Conservation (phyloP, 2,888 invertebrate species). For the Oxystoma pomonae region DNA sequence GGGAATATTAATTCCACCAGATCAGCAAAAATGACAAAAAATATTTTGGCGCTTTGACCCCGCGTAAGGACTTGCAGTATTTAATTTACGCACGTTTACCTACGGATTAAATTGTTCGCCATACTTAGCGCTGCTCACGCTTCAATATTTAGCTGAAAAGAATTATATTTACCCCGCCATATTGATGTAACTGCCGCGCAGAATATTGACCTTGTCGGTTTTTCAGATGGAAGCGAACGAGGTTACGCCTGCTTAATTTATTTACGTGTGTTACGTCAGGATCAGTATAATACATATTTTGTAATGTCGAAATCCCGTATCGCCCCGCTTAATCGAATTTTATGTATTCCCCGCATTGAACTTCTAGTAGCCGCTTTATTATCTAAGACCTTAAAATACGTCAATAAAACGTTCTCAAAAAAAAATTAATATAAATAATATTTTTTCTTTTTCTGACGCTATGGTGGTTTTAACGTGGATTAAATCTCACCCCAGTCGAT, state of each 20-base stretch:
- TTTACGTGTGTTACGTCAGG: too few relatives aligned
- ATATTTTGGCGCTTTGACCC: conserved; percentile 4
- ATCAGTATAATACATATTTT: too few relatives aligned
- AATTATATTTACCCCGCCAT: not conserved
- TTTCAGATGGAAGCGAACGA: not conserved
- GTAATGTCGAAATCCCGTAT: too few relatives aligned
- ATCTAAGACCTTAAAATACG: too few relatives aligned
- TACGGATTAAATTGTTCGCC: conserved; percentile 2
- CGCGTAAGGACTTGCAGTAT: not conserved
- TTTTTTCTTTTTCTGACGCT: too few relatives aligned
- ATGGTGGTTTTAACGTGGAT: too few relatives aligned
- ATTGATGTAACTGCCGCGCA: not conserved
- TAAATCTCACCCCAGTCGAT: too few relatives aligned
- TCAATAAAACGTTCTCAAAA: too few relatives aligned
- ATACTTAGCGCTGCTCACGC: not conserved
- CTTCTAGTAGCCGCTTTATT: too few relatives aligned
- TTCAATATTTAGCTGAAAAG: not conserved
- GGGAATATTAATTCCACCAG: not conserved
- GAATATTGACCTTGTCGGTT: not conserved
- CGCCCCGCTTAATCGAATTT: too few relatives aligned
- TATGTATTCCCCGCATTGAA: too few relatives aligned
- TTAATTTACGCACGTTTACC: not conserved
- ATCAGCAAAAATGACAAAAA: not conserved
- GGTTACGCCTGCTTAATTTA: not conserved
- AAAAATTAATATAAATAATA: too few relatives aligned